These are phyloP conservation scores for Mola mola DNA, from an alignment of 2,113 vertebrate species.

Conservation along the genomic window DNA sequence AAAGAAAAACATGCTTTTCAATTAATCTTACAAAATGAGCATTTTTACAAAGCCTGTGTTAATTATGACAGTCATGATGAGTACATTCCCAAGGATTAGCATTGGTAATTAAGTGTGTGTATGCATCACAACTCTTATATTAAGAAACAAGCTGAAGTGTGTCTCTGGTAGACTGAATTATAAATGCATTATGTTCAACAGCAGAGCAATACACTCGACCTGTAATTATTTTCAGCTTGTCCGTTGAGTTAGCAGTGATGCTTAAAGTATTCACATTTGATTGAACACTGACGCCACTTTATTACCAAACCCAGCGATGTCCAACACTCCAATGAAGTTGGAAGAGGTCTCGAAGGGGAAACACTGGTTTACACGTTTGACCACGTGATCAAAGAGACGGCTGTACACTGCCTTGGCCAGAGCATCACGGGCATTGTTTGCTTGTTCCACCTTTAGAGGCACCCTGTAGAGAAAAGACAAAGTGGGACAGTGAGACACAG, in stretches of 20 bases:
- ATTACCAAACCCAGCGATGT: conserved; percentile 98
- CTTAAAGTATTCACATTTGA: neutral
- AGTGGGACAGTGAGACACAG: conserved; percentile 49
- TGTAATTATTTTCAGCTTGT: neutral
- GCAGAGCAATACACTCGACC: too few species aligned
- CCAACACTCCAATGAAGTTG: conserved; percentile 96
- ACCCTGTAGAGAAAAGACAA: conserved; percentile 83
- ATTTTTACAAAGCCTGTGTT: conserved; percentile 23
- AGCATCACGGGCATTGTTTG: conserved; percentile 96
- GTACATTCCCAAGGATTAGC: conserved; percentile 36
- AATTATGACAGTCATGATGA: conserved; percentile 31
- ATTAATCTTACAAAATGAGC: conserved; percentile 42
- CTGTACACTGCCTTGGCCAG: conserved; percentile 97
- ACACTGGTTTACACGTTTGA: conserved; percentile 95
- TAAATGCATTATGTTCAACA: neutral
- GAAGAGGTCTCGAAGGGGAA: conserved; percentile 94
- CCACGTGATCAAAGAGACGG: conserved; percentile 97
- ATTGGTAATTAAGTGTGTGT: conserved; percentile 33
- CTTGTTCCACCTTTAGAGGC: conserved; percentile 97
- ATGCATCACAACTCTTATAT: conserved; percentile 19
- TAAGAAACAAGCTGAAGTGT: conserved; percentile 11
- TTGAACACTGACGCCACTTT: neutral
- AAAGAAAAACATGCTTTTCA: too few species aligned
- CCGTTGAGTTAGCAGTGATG: neutral
- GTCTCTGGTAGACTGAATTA: conserved; percentile 2